Base-by-base conservation (phyloP, 2,888 invertebrate genomes). In the Acanthopleura granulata region DNA sequence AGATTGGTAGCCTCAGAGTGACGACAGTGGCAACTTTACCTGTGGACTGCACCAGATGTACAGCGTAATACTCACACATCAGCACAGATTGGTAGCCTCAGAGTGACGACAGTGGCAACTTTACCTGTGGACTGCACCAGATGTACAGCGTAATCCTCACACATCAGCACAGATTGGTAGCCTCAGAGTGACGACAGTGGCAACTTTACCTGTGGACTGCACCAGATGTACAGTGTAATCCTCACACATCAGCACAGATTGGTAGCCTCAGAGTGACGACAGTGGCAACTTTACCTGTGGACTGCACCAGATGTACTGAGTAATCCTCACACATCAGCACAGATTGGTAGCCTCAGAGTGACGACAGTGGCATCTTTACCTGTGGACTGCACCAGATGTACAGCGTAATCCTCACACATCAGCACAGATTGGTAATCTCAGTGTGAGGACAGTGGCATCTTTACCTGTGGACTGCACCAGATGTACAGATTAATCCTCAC, bases 401-500 rank as follows among this genome's bases (percentile, higher is more conserved):
- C 51, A 27, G 88, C 85, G 73, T 84, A 86, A 75, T 90, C 90
- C 73, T 88, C 84, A 12, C 85, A 87, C 0, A 84, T 29, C 16
- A 89, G 76, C 9, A 86, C 78, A 30, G 87, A 72, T 70, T 85
- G 86, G 76, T 85, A 85, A 0, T 80, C 86, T 9, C 40, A 40
- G 40, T 3, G 40, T 40, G 40, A 16, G 22, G 22, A 25, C 88
- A 85, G 73, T 84, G 86, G 74, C 89, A 89, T 74, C 87, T 76
- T 71, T 73, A 89, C 89, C 89, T 76, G 84, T 78, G 78, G 88
- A 87, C 49, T 88, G 88, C 6, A 87, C 77, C 30, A 88, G 79
- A 30, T 87, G 85, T 16, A 90, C 51, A 27, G 88, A 85, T 72
- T 84, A 86, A 75, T 90, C 90, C 73, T 88, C 84, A 11, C 85